Evolutionary conservation across 2,113 vertebrate species (phyloP).

Genomic region (Hemiscyllium ocellatum): DNA sequence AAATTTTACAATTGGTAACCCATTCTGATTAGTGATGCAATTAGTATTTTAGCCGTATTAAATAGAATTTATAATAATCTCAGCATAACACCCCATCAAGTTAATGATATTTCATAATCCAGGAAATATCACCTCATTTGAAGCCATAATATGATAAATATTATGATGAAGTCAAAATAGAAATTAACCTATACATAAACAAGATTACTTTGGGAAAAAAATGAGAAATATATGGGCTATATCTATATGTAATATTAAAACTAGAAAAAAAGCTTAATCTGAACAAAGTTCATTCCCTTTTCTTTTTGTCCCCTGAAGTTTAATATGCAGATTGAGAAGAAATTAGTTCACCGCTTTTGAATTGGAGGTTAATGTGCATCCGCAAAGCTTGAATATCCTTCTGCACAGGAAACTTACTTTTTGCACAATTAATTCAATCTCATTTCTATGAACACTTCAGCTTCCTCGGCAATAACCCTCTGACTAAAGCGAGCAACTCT

Average conservation of each 20-base stretch:
- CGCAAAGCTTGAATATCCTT: neutral
- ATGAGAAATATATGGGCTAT: neutral
- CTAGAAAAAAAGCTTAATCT: too few species aligned
- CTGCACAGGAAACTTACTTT: conserved; percentile 5
- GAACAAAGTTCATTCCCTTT: neutral
- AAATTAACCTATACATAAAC: neutral
- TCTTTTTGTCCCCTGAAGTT: neutral
- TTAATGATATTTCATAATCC: neutral
- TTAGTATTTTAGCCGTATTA: neutral
- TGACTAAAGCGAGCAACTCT: conserved; percentile 10
- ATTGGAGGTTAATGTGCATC: neutral
- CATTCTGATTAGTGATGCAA: neutral
- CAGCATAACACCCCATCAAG: neutral
- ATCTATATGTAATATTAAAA: neutral
- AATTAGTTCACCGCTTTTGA: neutral
- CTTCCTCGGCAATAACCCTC: neutral
- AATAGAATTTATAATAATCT: neutral
- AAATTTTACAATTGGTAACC: neutral
- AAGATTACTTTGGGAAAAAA: neutral
- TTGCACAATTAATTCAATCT: conserved; percentile 22
- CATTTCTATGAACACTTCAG: conserved; percentile 5
- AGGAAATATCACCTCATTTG: conserved; percentile 56
- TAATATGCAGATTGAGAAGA: neutral
- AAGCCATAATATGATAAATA: neutral
- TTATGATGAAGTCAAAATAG: neutral